These are phyloP conservation scores for Acleris literana DNA, from an alignment of 2,888 invertebrate genomes.

Conservation along the genomic window DNA sequence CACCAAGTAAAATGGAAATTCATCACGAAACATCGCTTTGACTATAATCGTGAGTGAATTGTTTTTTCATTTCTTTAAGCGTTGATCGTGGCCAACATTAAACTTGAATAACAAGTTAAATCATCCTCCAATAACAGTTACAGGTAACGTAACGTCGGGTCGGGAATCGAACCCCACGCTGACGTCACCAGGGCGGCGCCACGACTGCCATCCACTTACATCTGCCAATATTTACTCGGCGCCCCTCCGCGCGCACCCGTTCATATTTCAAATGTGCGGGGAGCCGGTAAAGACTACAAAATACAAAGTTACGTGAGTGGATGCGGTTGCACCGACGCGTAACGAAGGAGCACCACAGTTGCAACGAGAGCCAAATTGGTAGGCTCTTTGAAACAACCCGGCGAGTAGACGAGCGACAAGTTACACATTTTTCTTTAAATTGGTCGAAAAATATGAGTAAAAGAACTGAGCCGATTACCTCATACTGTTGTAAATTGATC, in stretches of 20 bases:
- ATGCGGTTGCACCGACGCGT: slow-evolving; percentile 50
- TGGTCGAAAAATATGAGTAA: too few relatives aligned
- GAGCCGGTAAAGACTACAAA: slow-evolving; percentile 75
- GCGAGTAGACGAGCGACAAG: too few relatives aligned
- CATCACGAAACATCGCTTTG: background rate
- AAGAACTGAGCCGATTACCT: too few relatives aligned
- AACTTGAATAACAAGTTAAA: background rate
- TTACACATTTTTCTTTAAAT: too few relatives aligned
- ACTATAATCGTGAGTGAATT: too few relatives aligned
- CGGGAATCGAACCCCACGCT: slow-evolving; percentile 42
- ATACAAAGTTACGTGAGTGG: slow-evolving; percentile 59
- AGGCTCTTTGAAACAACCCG: too few relatives aligned
- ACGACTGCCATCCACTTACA: slow-evolving; percentile 86
- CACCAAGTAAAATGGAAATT: too few relatives aligned
- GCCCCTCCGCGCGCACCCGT: slow-evolving; percentile 66
- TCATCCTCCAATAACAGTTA: slow-evolving; percentile 24
- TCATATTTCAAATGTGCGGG: slow-evolving; percentile 80
- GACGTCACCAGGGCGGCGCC: slow-evolving; percentile 75
- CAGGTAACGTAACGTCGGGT: slow-evolving; percentile 12
- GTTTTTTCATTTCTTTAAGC: too few relatives aligned
- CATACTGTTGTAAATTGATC: too few relatives aligned
- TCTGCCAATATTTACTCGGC: slow-evolving; percentile 86
- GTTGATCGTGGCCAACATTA: too few relatives aligned
- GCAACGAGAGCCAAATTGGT: too few relatives aligned
- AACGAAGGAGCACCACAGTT: too few relatives aligned